Evolutionary conservation across 2,888 invertebrate species (phyloP), one percentile per base, ranked within the genome.

Genomic region (Acanthopleura granulata): DNA sequence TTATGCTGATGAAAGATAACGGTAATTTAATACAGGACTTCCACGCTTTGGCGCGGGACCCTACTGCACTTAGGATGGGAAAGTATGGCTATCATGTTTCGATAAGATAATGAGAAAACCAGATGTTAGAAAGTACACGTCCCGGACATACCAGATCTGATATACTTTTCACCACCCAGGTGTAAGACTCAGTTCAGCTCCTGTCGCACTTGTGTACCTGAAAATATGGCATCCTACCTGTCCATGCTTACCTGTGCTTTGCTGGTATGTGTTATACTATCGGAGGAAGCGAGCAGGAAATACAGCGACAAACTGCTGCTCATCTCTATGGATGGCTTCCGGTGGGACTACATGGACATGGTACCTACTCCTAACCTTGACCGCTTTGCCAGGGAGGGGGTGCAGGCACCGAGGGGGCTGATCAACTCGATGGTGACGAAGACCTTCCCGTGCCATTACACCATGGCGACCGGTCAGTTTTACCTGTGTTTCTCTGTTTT

Each of bases 381-480:
- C 72, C 87, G 89, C 70, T 84, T 94, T 70, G 92, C 92, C 62
- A 84, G 88, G 15, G 86, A 91, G 71, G 94, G 94, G 3, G 92
- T 93, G 1, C 91, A 92, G 77, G 91, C 93, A 0, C 92, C 93
- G 73, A 15, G 16, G 18, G 93, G 93, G 62, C 80, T 88, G 75
- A 85, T 83, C 76, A 85, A 81, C 73, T 79, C 84, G 0, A 88
- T 88, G 72, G 81, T 84, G 11, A 94, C 94, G 0, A 94, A 94
- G 89, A 95, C 94, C 0, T 94, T 94, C 86, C 93, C 94, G 0
- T 94, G 94, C 90, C 94, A 95, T 89, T 93, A 94, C 84, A 92
- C 93, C 0, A 94, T 94, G 75, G 93, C 93, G 0, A 95, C 89
- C 79, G 86, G 87, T 87, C 80, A 75, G 77, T 40, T 40, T 40